Evolutionary conservation across 2,888 invertebrate species (phyloP).

Genomic region (Metacarcinus magister): DNA sequence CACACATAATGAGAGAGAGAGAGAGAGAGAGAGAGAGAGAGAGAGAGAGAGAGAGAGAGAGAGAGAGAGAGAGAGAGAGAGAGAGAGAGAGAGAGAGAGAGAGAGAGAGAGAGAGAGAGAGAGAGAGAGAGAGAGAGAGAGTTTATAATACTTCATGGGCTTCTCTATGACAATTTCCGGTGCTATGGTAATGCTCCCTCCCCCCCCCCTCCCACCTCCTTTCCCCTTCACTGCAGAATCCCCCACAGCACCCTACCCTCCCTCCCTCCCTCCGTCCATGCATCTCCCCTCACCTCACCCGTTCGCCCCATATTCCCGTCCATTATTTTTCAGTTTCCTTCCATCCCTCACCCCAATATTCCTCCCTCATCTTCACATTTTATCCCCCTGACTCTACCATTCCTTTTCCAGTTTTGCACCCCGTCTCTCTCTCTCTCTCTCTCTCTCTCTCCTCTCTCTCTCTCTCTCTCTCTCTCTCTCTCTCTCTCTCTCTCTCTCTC

Average conservation of each 20-base stretch:
- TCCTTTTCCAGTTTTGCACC: background rate
- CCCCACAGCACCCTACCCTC: background rate
- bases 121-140: conserved; percentile 14
- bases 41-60: background rate
- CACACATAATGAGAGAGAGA: background rate
- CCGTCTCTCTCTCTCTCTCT: background rate
- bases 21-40: background rate
- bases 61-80: conserved; percentile 9
- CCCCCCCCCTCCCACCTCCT: background rate
- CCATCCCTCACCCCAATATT: background rate
- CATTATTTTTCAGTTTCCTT: background rate
- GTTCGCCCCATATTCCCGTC: background rate
- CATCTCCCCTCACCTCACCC: background rate
- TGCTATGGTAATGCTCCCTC: background rate
- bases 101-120: conserved; percentile 41
- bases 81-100: conserved; percentile 50
- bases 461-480: background rate
- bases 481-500: background rate
- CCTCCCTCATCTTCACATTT: background rate
- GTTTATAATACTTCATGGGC: background rate
- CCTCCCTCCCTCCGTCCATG: background rate
- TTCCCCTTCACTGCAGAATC: background rate
- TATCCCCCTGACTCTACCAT: background rate
- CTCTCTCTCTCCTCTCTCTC: background rate
- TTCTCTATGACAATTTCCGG: background rate